These are phyloP conservation scores for Choristoneura fumiferana DNA, from an alignment of 1,140 invertebrate genomes.

Conservation along the genomic window DNA sequence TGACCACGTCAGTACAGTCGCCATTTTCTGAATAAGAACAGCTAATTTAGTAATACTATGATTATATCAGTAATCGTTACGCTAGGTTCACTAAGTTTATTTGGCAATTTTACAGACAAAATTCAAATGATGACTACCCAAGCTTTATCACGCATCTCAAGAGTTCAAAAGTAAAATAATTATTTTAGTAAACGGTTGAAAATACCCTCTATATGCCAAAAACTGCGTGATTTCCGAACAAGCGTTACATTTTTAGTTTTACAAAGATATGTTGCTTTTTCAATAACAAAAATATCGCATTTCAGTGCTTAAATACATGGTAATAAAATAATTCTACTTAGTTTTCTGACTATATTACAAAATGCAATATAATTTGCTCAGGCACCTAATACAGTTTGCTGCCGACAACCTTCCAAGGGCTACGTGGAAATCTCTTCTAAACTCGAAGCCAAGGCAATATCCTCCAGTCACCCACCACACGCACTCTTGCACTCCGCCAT, in stretches of 20 bases:
- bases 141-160: conserved; percentile 21
- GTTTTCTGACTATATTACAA: conserved; percentile 43
- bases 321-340: conserved; percentile 45
- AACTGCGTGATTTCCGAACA: background rate
- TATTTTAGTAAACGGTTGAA: background rate
- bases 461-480: background rate
- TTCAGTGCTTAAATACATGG: conserved; percentile 36
- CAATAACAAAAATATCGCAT: conserved; percentile 49
- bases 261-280: conserved; percentile 46
- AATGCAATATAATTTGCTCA: conserved; percentile 40
- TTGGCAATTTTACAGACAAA: conserved; percentile 38
- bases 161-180: conserved; percentile 7
- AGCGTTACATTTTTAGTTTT: conserved; percentile 17
- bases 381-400: conserved; percentile 38
- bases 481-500: background rate
- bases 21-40: conserved; percentile 29
- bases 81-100: conserved; percentile 33
- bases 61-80: conserved; percentile 29
- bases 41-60: conserved; percentile 40
- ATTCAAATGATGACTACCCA: conserved; percentile 19
- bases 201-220: conserved; percentile 8
- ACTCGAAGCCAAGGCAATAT: conserved; percentile 2
- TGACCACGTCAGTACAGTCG: conserved; percentile 36
- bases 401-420: background rate
- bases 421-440: background rate